Conservation (phyloP, 2,797 vertebrate genomes). For the Syngnathus rostellatus region DNA sequence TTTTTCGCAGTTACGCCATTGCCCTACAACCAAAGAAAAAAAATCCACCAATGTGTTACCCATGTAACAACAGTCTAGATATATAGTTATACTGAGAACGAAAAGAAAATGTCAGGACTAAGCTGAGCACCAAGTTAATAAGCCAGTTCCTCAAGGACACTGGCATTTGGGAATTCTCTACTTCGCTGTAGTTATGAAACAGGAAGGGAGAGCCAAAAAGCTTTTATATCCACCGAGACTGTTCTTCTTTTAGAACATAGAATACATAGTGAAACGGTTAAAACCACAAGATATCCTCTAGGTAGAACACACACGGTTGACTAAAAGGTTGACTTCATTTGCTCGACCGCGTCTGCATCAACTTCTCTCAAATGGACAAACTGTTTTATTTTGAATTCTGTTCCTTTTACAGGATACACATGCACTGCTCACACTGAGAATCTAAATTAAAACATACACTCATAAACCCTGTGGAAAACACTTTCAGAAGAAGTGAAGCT, state of each 20-base stretch:
- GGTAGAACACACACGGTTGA: background rate
- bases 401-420: too few species aligned
- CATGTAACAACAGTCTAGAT: background rate
- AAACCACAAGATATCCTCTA: slow-evolving; percentile 3
- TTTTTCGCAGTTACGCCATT: too few species aligned
- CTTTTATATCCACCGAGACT: background rate
- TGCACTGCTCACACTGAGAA: too few species aligned
- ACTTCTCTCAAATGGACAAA: background rate
- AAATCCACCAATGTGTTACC: background rate
- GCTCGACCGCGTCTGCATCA: background rate
- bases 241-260: slow-evolving; percentile 3
- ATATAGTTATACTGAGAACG: background rate
- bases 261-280: background rate
- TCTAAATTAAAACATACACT: too few species aligned
- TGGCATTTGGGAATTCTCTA: background rate
- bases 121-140: background rate
- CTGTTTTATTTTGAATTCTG: background rate
- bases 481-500: too few species aligned
- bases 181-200: background rate
- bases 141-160: background rate
- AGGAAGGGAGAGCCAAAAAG: slow-evolving; percentile 1
- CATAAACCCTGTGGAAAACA: too few species aligned
- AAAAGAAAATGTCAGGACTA: background rate
- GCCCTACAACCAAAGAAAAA: too few species aligned
- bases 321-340: background rate